Base-by-base conservation (phyloP, 2,888 invertebrate species). In the Synanthedon myopaeformis region DNA sequence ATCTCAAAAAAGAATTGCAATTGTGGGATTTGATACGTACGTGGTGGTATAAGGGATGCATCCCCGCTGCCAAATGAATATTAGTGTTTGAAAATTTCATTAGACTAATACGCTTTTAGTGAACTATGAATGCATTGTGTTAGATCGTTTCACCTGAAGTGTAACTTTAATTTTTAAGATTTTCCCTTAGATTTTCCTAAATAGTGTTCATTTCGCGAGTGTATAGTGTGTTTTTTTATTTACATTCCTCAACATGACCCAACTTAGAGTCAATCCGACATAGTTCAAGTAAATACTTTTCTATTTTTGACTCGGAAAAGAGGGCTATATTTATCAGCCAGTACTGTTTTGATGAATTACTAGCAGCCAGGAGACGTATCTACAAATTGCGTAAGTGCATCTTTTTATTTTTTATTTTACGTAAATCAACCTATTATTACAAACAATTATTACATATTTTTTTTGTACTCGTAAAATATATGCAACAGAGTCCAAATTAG, bases 341-440 rank as follows among this genome's bases (percentile, higher is more conserved):
- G 49, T 17, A 23, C 49, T 67, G 67, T 74, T 74, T 76, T 76
- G 76, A 79, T 83, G 76, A 75, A 76, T 76, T 76, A 68, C 69
- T 67, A 59, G 57, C 65, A 62, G 62, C 62, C 23, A 64, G 69
- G 67, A 74, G 72, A 66, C 67, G 63, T 63, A 35, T 35, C 35
- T 35, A 57, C 55, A 74, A 82, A 81, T 83, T 82, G 82, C 84
- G 85, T 85, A 83, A 85, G 85, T 85, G 75, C 11, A 45, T 45
- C 45, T 45, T 13, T 45, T 45, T 14, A 13, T 42, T 42, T 42
- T 11, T 13, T 13, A 45, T 45, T 45, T 45, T 35, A 10, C 8
- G 2, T 35, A 35, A 35, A 35, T 10, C 35, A 35, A 35, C 28
- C 28, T 8, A 8, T 35, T 8, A 35, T 35, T 8, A 35, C 28